Conservation (phyloP, 1,140 invertebrate species). For the Drosophila mayri region DNA sequence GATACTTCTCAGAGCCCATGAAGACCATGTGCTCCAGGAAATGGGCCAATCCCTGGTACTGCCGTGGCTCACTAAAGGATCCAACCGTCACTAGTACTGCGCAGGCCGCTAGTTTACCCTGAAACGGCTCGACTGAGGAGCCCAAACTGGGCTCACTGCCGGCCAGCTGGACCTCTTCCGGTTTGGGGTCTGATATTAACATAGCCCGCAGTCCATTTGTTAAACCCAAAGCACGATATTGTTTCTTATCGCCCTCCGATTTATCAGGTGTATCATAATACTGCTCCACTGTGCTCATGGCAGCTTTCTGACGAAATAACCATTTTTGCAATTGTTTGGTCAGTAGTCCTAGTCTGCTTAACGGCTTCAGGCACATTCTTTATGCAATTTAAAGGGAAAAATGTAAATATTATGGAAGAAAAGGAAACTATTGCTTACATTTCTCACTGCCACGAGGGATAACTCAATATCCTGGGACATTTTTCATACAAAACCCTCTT, state of each 20-base stretch:
- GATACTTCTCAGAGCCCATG: conserved; percentile 95
- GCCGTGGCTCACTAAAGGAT: conserved; percentile 88
- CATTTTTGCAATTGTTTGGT: conserved; percentile 32
- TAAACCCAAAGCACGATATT: conserved; percentile 41
- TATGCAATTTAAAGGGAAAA: not conserved
- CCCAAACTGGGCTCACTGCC: not conserved
- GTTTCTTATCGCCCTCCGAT: conserved; percentile 55
- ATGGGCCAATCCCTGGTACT: conserved; percentile 95
- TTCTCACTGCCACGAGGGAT: conserved; percentile 1
- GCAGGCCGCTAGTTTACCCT: conserved; percentile 88
- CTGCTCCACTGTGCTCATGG: conserved; percentile 15
- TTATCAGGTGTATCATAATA: conserved; percentile 57
- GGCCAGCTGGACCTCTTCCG: not conserved
- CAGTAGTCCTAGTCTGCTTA: conserved; percentile 4
- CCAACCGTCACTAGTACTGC: conserved; percentile 89
- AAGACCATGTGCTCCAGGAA: conserved; percentile 98
- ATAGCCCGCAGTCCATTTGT: conserved; percentile 57
- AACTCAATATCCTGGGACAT: conserved; percentile 1
- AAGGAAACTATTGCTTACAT: not conserved
- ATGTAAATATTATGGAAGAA: not conserved
- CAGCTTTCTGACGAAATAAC: not conserved
- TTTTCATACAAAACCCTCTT: conserved; percentile 1
- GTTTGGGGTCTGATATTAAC: conserved; percentile 51
- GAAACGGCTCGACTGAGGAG: conserved; percentile 35
- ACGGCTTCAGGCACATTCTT: conserved; percentile 39